A percentile compares a stretch with the other conserved stretches of the same genome.
phyloP scores from a whole-genome alignment of 2,113 vertebrate genomes.

The Jacana jacana region DNA sequence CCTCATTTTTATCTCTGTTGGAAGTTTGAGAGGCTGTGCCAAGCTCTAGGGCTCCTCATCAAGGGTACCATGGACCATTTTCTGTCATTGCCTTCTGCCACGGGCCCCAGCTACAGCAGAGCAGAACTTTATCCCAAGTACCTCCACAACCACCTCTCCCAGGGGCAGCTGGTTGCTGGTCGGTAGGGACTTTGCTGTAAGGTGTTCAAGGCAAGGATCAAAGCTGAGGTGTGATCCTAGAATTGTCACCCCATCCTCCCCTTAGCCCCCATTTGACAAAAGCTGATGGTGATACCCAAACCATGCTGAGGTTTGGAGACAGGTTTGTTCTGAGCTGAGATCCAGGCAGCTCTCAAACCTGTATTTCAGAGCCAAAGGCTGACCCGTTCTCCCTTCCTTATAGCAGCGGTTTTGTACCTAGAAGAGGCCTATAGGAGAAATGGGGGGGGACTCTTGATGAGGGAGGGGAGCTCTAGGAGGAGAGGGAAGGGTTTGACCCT shows the following conservation, averaged over 20 bases:
- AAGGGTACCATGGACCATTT: background rate
- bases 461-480: too few relatives aligned
- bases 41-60: background rate
- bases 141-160: background rate
- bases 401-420: too few relatives aligned
- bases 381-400: background rate
- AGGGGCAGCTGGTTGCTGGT: background rate
- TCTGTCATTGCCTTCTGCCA: background rate
- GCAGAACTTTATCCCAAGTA: background rate
- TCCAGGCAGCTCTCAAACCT: background rate
- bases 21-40: background rate
- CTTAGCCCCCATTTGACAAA: background rate
- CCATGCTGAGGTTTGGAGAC: background rate
- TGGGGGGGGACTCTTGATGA: too few relatives aligned
- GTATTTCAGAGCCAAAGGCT: accelerated
- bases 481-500: too few relatives aligned
- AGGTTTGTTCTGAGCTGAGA: background rate
- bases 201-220: background rate
- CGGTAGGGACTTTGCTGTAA: background rate
- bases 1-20: accelerated
- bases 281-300: background rate
- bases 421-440: too few relatives aligned
- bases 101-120: background rate
- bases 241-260: background rate
- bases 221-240: background rate